phyloP scores from a whole-genome alignment of 2,888 invertebrate genomes.

The Cremastinae sp. region DNA sequence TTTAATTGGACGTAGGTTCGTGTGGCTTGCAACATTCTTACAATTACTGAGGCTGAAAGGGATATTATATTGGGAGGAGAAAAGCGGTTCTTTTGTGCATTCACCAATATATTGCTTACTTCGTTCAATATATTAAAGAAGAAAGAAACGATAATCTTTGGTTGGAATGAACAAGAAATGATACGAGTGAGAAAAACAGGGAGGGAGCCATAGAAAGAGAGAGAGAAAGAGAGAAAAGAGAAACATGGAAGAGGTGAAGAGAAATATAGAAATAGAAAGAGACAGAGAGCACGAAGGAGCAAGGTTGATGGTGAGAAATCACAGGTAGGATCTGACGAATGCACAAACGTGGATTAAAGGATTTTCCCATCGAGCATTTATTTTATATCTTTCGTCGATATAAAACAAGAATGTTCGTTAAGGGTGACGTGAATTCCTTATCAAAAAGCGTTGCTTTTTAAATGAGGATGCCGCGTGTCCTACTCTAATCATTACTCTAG shows the following conservation, averaged over 20 bases:
- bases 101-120: constrained; percentile 32
- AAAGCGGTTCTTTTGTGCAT: constrained; percentile 56
- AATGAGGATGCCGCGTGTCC: constrained; percentile 71
- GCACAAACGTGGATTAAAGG: constrained; percentile 43
- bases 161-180: constrained; percentile 11
- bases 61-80: constrained; percentile 32
- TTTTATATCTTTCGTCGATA: constrained; percentile 40
- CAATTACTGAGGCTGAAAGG: constrained; percentile 45
- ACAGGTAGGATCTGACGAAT: constrained; percentile 40
- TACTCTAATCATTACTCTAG: constrained; percentile 63
- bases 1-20: constrained; percentile 20
- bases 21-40: constrained; percentile 43
- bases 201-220: constrained; percentile 1
- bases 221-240: constrained; percentile 31
- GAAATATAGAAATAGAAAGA: too few relatives aligned
- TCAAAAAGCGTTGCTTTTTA: constrained; percentile 70
- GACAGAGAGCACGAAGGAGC: constrained; percentile 1
- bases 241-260: too few relatives aligned
- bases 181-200: constrained; percentile 14
- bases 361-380: constrained; percentile 51
- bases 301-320: constrained; percentile 17
- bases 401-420: constrained; percentile 34
- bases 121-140: background rate
- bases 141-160: constrained; percentile 4
- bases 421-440: too few relatives aligned